Percentiles rank a stretch among this genome's conserved stretches.
These are phyloP conservation scores for Tylochromis polylepis DNA, from an alignment of 2,113 vertebrate species.

Conservation along the genomic window DNA sequence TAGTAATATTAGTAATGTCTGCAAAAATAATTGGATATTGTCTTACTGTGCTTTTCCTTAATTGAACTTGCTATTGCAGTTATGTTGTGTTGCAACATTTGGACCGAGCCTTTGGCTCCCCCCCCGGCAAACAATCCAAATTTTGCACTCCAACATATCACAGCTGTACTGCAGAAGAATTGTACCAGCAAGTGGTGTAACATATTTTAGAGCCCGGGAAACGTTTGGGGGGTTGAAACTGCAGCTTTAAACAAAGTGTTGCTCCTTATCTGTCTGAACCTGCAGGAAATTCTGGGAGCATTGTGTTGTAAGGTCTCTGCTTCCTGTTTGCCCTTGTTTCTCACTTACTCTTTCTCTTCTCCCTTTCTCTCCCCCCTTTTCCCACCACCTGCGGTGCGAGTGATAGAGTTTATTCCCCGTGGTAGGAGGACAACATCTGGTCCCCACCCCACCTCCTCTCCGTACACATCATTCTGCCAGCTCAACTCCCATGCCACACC, in stretches of 20 bases:
- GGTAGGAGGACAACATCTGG: constrained; percentile 63
- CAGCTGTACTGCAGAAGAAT: not conserved
- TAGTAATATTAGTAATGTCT: not conserved
- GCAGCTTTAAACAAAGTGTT: constrained; percentile 57
- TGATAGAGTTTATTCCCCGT: constrained; percentile 60
- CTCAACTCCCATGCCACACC: constrained; percentile 35
- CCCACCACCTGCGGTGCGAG: constrained; percentile 67
- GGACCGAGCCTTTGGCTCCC: not conserved
- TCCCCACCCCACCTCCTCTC: not conserved
- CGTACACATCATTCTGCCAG: constrained; percentile 10
- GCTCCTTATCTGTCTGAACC: constrained; percentile 67
- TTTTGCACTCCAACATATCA: not conserved
- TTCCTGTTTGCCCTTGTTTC: constrained; percentile 71
- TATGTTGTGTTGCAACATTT: not conserved
- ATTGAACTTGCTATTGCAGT: not conserved
- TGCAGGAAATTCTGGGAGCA: constrained; percentile 67
- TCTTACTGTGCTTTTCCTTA: not conserved
- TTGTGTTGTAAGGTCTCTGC: constrained; percentile 65
- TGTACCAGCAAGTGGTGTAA: not conserved
- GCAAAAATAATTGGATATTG: not conserved
- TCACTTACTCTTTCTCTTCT: constrained; percentile 60
- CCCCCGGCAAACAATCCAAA: not conserved
- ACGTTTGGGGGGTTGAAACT: constrained; percentile 39
- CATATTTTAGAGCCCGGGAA: constrained; percentile 35
- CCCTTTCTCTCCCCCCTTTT: constrained; percentile 49